Conservation (phyloP, 2,113 vertebrate genomes). For the Heterotis niloticus region DNA sequence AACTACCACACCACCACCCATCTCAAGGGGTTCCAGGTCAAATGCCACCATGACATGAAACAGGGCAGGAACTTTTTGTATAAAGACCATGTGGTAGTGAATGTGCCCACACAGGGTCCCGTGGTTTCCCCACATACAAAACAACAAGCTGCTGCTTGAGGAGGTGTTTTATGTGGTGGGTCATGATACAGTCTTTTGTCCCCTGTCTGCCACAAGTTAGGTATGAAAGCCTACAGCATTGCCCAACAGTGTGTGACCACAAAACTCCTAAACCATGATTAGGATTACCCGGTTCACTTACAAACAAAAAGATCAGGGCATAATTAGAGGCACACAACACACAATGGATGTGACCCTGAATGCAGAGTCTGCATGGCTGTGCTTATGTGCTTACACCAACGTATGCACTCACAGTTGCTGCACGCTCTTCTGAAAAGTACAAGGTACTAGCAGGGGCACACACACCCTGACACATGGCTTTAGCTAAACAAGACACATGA, state of each 20-base stretch:
- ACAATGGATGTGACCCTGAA: neutral
- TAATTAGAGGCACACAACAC: conserved; percentile 18
- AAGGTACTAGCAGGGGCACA: neutral
- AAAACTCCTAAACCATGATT: neutral
- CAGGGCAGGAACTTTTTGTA: too few species aligned
- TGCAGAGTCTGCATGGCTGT: neutral
- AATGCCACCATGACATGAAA: neutral
- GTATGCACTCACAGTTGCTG: neutral
- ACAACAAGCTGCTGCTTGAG: neutral
- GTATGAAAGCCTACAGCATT: neutral
- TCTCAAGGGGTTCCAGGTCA: neutral
- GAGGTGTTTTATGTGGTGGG: conserved; percentile 30
- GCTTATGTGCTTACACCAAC: neutral
- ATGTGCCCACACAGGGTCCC: too few species aligned
- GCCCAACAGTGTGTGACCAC: conserved; percentile 16
- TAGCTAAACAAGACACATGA: too few species aligned
- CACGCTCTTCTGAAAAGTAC: neutral
- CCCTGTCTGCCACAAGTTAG: neutral
- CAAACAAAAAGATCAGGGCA: conserved; percentile 56
- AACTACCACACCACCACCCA: neutral
- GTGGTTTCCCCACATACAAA: too few species aligned
- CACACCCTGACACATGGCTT: neutral
- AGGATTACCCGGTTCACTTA: conserved; percentile 25
- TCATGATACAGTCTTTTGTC: conserved; percentile 18
- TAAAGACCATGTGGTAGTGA: too few species aligned